A percentile compares a stretch with the other conserved stretches of the same genome.
These are phyloP conservation scores for Calvadosia cruxmelitensis DNA, from an alignment of 30 jellyfish, hydroid and myxozoan species.

Conservation along the genomic window DNA sequence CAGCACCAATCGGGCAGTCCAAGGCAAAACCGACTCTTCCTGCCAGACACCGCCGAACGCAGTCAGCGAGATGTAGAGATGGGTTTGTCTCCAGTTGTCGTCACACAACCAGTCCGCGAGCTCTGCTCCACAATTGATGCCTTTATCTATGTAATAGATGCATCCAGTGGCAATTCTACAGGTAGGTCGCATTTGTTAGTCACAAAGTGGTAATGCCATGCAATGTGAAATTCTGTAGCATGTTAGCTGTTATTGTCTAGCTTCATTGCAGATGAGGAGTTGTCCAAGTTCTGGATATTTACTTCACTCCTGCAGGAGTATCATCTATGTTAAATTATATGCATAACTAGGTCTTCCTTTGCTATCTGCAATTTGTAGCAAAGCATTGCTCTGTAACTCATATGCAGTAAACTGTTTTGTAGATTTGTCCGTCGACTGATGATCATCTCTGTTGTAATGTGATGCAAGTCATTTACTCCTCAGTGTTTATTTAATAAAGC, in stretches of 20 bases:
- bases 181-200: not conserved
- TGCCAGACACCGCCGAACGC: conserved; percentile 23
- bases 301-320: too few relatives aligned
- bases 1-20: conserved; percentile 42
- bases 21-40: conserved; percentile 39
- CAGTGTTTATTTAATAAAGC: too few relatives aligned
- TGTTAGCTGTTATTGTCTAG: not conserved
- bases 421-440: too few relatives aligned
- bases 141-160: conserved; percentile 65
- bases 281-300: too few relatives aligned
- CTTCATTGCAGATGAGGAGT: not conserved
- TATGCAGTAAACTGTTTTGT: too few relatives aligned
- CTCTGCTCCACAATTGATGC: conserved; percentile 89
- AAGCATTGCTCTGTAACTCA: too few relatives aligned
- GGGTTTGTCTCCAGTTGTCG: conserved; percentile 12
- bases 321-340: too few relatives aligned
- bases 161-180: conserved; percentile 6
- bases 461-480: too few relatives aligned
- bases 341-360: too few relatives aligned
- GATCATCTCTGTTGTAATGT: too few relatives aligned
- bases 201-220: too few relatives aligned
- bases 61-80: conserved; percentile 15
- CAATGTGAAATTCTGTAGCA: not conserved
- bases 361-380: too few relatives aligned
- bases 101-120: conserved; percentile 78